These are phyloP conservation scores for Chorisops tibialis DNA, from an alignment of 2,888 invertebrate species.

Conservation along the genomic window DNA sequence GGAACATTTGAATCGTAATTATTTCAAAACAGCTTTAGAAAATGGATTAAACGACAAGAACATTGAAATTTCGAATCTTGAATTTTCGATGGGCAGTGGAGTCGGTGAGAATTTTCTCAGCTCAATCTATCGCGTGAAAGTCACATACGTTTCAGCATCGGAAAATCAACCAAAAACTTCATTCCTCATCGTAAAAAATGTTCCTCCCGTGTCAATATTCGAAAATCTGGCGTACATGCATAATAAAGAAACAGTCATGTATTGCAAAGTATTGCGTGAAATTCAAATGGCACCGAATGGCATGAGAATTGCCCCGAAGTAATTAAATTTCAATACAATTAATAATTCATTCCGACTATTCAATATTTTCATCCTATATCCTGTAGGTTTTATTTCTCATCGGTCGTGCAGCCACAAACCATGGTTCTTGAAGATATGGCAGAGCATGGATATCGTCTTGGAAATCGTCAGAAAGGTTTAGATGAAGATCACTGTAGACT, in stretches of 20 bases:
- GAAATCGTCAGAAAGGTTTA: conserved; percentile 56
- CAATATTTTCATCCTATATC: not conserved
- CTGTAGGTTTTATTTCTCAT: conserved; percentile 44
- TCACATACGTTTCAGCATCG: conserved; percentile 30
- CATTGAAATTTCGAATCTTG: conserved; percentile 22
- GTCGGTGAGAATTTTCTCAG: conserved; percentile 35
- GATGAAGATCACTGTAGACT: conserved; percentile 55
- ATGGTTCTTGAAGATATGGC: conserved; percentile 52
- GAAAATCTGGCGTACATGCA: conserved; percentile 52
- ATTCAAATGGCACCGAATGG: conserved; percentile 51
- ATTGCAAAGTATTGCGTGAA: conserved; percentile 49
- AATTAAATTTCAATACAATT: conserved; percentile 27
- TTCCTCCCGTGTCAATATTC: conserved; percentile 35
- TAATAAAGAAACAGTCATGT: conserved; percentile 53
- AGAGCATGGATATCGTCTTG: conserved; percentile 55
- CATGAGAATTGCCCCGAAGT: conserved; percentile 47
- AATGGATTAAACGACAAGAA: conserved; percentile 28
- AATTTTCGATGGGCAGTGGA: conserved; percentile 31
- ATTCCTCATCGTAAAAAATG: conserved; percentile 11
- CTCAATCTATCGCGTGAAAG: conserved; percentile 29
- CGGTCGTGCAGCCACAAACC: conserved; percentile 45
- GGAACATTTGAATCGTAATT: conserved; percentile 6
- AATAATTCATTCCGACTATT: not conserved
- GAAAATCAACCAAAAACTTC: conserved; percentile 18
- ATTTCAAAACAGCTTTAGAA: conserved; percentile 32